A percentile compares a stretch with the other conserved stretches of the same genome.
Evolutionary conservation across 2,113 vertebrate genomes (phyloP).

Genomic region (Cynopterus brachyotis): DNA sequence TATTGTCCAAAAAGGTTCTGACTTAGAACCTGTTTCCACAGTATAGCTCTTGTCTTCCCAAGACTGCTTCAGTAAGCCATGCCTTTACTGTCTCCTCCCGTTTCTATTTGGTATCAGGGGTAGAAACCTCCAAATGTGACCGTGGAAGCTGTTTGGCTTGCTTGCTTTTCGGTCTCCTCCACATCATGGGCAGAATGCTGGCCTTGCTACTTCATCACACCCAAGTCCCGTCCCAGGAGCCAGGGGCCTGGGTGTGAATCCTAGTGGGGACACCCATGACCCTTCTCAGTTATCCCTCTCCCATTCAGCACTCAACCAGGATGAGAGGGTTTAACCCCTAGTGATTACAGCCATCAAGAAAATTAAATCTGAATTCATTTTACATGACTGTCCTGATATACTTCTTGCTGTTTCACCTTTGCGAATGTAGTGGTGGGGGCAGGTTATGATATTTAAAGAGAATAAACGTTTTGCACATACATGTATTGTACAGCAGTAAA

Average conservation of each 20-base stretch:
- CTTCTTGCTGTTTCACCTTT: constrained; percentile 68
- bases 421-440: constrained; percentile 62
- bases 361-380: constrained; percentile 38
- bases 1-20: neutral
- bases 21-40: constrained; percentile 32
- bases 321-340: neutral
- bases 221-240: neutral
- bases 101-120: neutral
- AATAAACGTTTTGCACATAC: constrained; percentile 80
- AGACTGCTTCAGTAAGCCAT: constrained; percentile 61
- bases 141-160: neutral
- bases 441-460: constrained; percentile 53
- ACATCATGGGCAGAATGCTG: neutral
- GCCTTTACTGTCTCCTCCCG: neutral
- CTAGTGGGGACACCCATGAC: neutral
- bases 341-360: constrained; percentile 4
- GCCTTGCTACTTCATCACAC: neutral
- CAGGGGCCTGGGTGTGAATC: constrained; percentile 25
- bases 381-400: neutral
- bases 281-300: neutral
- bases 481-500: constrained; percentile 72
- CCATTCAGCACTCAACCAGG: constrained; percentile 13
- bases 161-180: neutral
- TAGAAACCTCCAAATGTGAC: neutral
- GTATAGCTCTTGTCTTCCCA: constrained; percentile 72